A percentile compares a stretch with the other conserved stretches of the same genome.
Conservation (phyloP, 2,113 vertebrate genomes). For the Galemys pyrenaicus region DNA sequence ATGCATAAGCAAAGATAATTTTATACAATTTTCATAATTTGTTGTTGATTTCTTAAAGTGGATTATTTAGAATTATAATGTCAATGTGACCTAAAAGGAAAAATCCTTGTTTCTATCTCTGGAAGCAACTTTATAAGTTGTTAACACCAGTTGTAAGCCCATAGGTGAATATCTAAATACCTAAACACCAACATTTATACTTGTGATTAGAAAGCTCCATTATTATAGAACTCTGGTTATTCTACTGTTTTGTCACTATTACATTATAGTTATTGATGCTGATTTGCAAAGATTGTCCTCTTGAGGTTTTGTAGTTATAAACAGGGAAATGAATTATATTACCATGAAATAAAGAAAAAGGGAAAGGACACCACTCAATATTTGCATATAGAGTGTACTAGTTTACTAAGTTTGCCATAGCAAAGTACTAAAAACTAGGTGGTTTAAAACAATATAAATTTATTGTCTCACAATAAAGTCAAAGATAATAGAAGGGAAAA, state of each 20-base stretch:
- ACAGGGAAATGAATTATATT: not conserved
- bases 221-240: not conserved
- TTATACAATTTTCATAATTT: conserved; percentile 26
- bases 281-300: not conserved
- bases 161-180: not conserved
- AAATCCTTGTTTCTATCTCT: not conserved
- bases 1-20: not conserved
- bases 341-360: not conserved
- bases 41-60: conserved; percentile 32
- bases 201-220: not conserved
- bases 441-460: not conserved
- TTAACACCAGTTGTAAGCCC: not conserved
- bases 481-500: not conserved
- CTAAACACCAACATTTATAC: not conserved
- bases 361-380: not conserved
- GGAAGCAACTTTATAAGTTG: not conserved
- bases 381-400: not conserved
- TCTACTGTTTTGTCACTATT: not conserved
- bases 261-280: not conserved
- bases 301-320: not conserved
- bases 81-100: not conserved
- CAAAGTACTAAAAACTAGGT: not conserved
- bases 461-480: not conserved
- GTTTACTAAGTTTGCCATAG: not conserved
- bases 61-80: conserved; percentile 25